phyloP scores from a whole-genome alignment of 2,888 invertebrate species.

The Platypus cylindrus region DNA sequence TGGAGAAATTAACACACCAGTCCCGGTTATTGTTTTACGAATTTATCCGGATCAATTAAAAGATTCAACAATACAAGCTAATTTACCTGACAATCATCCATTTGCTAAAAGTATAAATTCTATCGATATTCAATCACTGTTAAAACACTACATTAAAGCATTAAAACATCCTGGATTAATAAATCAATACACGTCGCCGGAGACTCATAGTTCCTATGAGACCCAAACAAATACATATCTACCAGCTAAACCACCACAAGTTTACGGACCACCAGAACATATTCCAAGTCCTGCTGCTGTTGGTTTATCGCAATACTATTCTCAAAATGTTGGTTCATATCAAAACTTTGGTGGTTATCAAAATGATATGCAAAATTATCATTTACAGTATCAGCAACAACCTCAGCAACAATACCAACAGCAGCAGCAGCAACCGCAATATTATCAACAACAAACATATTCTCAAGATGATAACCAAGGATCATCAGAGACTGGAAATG shows the following conservation, averaged over 20 bases:
- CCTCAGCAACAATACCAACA: slow-evolving; percentile 4
- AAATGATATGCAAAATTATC: slow-evolving; percentile 6
- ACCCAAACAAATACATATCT: too few species aligned
- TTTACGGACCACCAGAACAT: too few species aligned
- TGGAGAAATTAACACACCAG: slow-evolving; percentile 32
- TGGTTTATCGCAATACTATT: too few species aligned
- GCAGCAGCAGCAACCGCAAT: slow-evolving; percentile 5
- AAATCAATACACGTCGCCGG: slow-evolving; percentile 3
- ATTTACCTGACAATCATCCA: slow-evolving; percentile 43
- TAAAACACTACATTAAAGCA: slow-evolving; percentile 35
- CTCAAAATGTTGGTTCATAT: slow-evolving; percentile 3
- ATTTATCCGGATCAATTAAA: slow-evolving; percentile 44
- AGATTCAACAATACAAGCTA: slow-evolving; percentile 43
- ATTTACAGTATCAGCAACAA: slow-evolving; percentile 6
- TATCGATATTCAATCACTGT: slow-evolving; percentile 42
- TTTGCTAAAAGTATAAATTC: slow-evolving; percentile 41
- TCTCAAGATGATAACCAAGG: slow-evolving; percentile 5
- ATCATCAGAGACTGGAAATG: slow-evolving; percentile 1
- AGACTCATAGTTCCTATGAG: too few species aligned
- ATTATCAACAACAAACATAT: slow-evolving; percentile 6
- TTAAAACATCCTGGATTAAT: slow-evolving; percentile 4
- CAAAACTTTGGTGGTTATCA: slow-evolving; percentile 8
- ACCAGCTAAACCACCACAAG: too few species aligned
- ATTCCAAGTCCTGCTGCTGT: too few species aligned
- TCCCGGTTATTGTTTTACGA: slow-evolving; percentile 45